Evolutionary conservation across 2,113 vertebrate genomes (phyloP), one percentile per base, ranked within the genome.

Genomic region (Neomonachus schauinslandi): DNA sequence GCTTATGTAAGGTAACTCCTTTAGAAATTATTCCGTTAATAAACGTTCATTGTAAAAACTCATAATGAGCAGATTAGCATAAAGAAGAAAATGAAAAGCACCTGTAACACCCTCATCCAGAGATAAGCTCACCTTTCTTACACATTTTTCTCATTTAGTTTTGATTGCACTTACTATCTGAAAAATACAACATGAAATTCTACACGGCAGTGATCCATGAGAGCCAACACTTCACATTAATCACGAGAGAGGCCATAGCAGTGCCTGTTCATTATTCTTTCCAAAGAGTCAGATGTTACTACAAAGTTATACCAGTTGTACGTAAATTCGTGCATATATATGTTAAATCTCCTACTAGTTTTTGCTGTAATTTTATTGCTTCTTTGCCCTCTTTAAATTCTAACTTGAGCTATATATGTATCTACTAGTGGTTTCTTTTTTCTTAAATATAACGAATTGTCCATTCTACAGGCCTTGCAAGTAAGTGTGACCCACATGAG

Each of bases 401-500:
- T 81, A 69, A 2, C 14, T 63, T 15, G 22, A 91, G 9, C 13
- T 85, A 0, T 61, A 1, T 83, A 14, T 14, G 18, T 71, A 26
- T 84, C 26, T 69, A 61, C 46, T 10, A 28, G n/a, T 57, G 28
- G 1, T 91, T 80, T 94, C 18, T 79, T 74, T 96, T 87, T 71
- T 28, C 85, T 55, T 84, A 76, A 84, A 49, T 92, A 24, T 91
- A 84, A 81, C 59, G 18, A 93, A 15, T 82, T 55, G 28, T 84
- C 83, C 26, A 51, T 84, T 28, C 39, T 55, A 6, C 4, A 19
- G 86, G 77, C 53, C 67, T 97, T 94, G 51, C 91, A 74, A 63
- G 21, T n/a, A 89, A 97, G 7, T 28, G 5, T 96, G 92, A 96
- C 89, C 95, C 84, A 69, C n/a, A 72, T 95, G 84, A 87, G 53